Base-by-base conservation (phyloP, 2,113 vertebrate genomes). In the Etheostoma spectabile region DNA sequence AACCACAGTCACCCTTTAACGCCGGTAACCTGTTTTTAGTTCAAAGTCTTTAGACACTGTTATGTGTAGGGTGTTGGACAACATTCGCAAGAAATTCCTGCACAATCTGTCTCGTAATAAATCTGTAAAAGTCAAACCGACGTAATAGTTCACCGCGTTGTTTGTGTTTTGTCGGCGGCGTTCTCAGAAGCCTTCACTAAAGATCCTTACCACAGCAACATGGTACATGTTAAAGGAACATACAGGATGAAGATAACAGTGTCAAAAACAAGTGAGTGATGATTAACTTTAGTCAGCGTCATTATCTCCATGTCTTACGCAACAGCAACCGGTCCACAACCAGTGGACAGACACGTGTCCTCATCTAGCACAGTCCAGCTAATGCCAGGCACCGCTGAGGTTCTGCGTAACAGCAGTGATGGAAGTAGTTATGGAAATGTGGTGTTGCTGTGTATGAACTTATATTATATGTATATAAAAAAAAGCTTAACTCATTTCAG, bases 211-310 rank as follows among this genome's bases (percentile, higher is more conserved):
- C 49, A 45, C 55, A 61, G 14, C 8, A 52, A 12, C 18, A 30
- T 2, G 22, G 33, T 5, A 21, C 13, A 33, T 1, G 7, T 0
- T 48, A 24, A 8, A 24, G 12, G 30, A 63, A 48, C n/a, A 15
- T 3, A 16, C 16, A 15, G 13, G 22, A 52, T 16, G 18, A 16
- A 57, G 27, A 49, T n/a, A 16, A 8, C 19, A 55, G 63, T 22
- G 64, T 85, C 51, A 85, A 87, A 87, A 91, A 91, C 88, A 86
- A 74, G 49, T 79, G 0, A 80, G 90, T 33, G 86, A 88, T 84
- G 56, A 82, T 90, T 82, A 87, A 90, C 86, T 69, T 45, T 6
- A 15, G 38, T 49, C 49, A 6, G n/a, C 7, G 4, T 22, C 67
- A 70, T 80, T 77, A 79, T 82, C 80, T 73, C n/a, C 27, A 51